Conservation (phyloP, 2,797 vertebrate species). For the Parambassis ranga region DNA sequence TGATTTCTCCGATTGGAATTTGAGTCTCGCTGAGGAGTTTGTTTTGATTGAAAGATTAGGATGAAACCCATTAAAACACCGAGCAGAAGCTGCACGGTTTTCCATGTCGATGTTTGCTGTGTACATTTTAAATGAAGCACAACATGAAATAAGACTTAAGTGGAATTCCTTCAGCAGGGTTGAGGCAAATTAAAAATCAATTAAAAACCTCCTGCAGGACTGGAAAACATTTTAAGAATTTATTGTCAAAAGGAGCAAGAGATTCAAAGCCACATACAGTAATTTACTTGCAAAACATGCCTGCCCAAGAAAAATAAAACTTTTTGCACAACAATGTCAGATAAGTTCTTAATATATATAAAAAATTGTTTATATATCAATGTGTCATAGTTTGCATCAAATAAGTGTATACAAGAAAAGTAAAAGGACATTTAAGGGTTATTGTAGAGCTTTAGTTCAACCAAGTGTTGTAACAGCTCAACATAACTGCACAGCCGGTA, state of each 20-base stretch:
- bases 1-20: conserved; percentile 18
- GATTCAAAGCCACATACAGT: neutral
- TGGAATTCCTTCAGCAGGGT: neutral
- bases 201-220: neutral
- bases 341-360: too few relatives aligned
- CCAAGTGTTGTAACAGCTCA: neutral
- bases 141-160: neutral
- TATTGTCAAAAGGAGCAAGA: neutral
- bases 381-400: neutral
- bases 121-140: neutral
- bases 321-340: too few relatives aligned
- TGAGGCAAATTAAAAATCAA: neutral
- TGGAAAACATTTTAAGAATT: neutral
- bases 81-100: neutral
- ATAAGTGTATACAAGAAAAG: neutral
- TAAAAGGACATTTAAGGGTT: too few relatives aligned
- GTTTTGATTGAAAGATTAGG: conserved; percentile 31
- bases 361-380: neutral
- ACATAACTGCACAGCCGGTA: neutral
- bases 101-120: neutral
- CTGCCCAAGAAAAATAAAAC: neutral
- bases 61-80: conserved; percentile 26
- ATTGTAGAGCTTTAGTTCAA: too few relatives aligned
- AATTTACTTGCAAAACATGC: neutral
- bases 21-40: conserved; percentile 1